phyloP scores from a whole-genome alignment of 1,140 invertebrate species.

The Papilio xuthus region DNA sequence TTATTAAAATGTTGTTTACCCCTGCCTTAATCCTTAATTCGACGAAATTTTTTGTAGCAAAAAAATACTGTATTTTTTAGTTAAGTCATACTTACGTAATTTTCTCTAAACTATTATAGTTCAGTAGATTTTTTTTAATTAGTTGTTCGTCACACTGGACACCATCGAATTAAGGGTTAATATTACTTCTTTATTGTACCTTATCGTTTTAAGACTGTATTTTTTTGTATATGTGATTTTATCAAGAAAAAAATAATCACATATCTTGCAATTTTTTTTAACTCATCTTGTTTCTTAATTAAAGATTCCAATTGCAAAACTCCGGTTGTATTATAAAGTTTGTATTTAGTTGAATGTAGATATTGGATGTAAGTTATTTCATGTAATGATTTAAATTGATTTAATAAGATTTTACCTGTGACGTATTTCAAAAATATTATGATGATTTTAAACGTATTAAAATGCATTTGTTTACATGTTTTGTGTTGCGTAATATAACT shows the following conservation, averaged over 20 bases:
- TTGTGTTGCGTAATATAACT: constrained; percentile 18
- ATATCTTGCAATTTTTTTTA: neutral
- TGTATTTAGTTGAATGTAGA: constrained; percentile 24
- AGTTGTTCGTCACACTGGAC: too few species aligned
- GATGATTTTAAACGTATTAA: constrained; percentile 5
- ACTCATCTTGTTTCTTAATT: neutral
- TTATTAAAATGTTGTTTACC: neutral
- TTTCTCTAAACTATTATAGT: too few species aligned
- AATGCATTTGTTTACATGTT: constrained; percentile 33
- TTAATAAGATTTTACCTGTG: constrained; percentile 25
- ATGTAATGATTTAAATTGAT: neutral
- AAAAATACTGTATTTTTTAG: too few species aligned
- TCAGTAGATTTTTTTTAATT: too few species aligned
- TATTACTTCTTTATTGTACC: constrained; percentile 7
- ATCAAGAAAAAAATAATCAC: neutral
- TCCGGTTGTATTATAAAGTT: neutral
- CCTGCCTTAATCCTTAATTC: too few species aligned
- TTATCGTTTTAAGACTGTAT: constrained; percentile 9
- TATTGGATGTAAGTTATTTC: neutral
- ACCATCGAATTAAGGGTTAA: too few species aligned
- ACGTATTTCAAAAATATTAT: neutral
- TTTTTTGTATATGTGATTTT: constrained; percentile 19
- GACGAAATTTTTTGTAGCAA: too few species aligned
- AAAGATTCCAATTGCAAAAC: neutral
- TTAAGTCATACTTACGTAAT: too few species aligned